Evolutionary conservation across 2,113 vertebrate species (phyloP).

Genomic region (Melanostigma gelatinosum): DNA sequence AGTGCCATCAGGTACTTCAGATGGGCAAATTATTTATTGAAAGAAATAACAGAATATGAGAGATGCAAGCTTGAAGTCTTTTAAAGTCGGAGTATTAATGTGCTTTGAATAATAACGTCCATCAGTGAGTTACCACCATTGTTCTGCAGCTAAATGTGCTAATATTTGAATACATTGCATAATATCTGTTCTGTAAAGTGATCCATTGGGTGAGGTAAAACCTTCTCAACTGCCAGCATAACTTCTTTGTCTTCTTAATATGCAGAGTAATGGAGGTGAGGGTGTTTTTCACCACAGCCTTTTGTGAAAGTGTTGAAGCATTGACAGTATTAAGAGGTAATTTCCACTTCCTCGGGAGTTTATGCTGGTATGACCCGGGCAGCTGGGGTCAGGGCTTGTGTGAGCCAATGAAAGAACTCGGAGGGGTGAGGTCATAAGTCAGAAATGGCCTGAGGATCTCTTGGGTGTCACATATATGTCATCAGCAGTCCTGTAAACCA

Average conservation of each 20-base stretch:
- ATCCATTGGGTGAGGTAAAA: slow-evolving; percentile 45
- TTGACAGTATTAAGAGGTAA: slow-evolving; percentile 57
- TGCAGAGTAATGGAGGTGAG: slow-evolving; percentile 39
- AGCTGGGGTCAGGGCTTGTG: slow-evolving; percentile 53
- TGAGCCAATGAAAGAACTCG: slow-evolving; percentile 63
- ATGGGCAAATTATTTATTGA: slow-evolving; percentile 38
- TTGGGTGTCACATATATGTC: slow-evolving; percentile 73
- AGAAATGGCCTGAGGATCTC: slow-evolving; percentile 58
- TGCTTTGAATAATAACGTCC: slow-evolving; percentile 42
- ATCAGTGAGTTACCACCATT: slow-evolving; percentile 11
- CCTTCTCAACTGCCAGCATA: slow-evolving; percentile 20
- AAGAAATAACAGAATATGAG: slow-evolving; percentile 40
- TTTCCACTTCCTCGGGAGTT: slow-evolving; percentile 62
- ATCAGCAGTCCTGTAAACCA: slow-evolving; percentile 61
- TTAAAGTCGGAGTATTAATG: slow-evolving; percentile 15
- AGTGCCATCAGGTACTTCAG: slow-evolving; percentile 39
- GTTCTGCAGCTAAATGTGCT: slow-evolving; percentile 42
- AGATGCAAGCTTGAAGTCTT: slow-evolving; percentile 1
- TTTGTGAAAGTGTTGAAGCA: slow-evolving; percentile 56
- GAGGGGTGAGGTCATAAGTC: slow-evolving; percentile 67
- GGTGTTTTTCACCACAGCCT: slow-evolving; percentile 41
- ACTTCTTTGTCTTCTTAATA: slow-evolving; percentile 45
- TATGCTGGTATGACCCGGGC: slow-evolving; percentile 20
- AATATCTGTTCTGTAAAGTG: slow-evolving; percentile 32
- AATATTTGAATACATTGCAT: slow-evolving; percentile 54